Conservation (phyloP, 2,797 vertebrate species). For the Hypotaenidia okinawae region DNA sequence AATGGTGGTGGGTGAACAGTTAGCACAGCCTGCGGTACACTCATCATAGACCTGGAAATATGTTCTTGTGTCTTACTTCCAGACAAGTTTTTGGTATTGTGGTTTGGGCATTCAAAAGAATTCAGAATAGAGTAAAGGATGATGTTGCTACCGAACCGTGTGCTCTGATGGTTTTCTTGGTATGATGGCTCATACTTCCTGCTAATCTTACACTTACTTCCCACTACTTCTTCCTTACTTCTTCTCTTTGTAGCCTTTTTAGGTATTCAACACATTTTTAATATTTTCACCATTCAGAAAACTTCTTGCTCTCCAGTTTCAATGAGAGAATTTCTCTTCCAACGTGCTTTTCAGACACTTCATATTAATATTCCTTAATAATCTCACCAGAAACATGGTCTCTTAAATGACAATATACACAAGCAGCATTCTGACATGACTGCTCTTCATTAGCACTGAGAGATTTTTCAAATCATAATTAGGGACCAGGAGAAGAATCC, state of each 20-base stretch:
- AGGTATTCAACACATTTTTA: not conserved
- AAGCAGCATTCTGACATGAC: not conserved
- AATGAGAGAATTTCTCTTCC: not conserved
- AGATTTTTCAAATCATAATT: conserved; percentile 39
- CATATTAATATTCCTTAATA: not conserved
- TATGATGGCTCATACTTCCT: not conserved
- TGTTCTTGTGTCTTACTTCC: not conserved
- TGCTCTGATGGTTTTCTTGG: not conserved
- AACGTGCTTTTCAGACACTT: not conserved
- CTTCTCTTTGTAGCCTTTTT: not conserved
- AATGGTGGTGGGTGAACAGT: not conserved
- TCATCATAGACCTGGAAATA: not conserved
- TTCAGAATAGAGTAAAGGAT: not conserved
- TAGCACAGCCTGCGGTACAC: not conserved
- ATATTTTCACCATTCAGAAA: not conserved
- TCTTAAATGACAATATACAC: not conserved
- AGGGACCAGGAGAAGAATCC: not conserved
- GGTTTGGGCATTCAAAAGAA: not conserved
- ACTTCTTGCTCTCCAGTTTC: not conserved
- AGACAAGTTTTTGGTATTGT: accelerated
- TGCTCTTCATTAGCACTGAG: conserved; percentile 27
- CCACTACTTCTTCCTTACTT: not conserved
- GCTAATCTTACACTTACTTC: not conserved
- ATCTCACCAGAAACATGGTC: not conserved
- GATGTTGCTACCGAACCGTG: not conserved